Conservation (phyloP, 2,113 vertebrate genomes). For the Saimiri boliviensis region DNA sequence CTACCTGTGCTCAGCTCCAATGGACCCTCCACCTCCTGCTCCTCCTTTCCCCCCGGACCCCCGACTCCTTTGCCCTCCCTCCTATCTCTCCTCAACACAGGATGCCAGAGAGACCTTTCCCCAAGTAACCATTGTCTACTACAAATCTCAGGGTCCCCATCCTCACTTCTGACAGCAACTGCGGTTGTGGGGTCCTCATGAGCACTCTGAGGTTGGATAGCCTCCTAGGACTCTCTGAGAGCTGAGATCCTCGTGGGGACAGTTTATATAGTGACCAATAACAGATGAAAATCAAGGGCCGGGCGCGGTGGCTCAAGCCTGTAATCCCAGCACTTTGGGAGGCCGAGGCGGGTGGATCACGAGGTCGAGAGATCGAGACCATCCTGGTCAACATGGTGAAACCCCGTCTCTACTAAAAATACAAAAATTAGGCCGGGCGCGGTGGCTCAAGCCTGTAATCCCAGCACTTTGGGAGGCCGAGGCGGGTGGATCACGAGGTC, state of each 20-base stretch:
- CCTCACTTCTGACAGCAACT: background rate
- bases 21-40: background rate
- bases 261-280: accelerated
- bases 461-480: too few species aligned
- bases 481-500: too few species aligned
- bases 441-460: too few species aligned
- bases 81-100: background rate
- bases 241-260: background rate
- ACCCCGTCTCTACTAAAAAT: too few species aligned
- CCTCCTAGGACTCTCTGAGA: background rate
- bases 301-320: too few species aligned
- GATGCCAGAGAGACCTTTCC: background rate
- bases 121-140: background rate
- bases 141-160: background rate
- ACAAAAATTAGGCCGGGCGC: too few species aligned
- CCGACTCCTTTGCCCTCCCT: background rate
- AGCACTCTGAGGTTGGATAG: too few species aligned
- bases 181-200: background rate
- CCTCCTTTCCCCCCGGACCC: background rate
- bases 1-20: background rate
- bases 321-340: too few species aligned
- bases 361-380: too few species aligned
- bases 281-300: background rate
- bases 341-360: too few species aligned
- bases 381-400: too few species aligned